Base-by-base conservation (phyloP, 1,140 invertebrate genomes). In the Drosophila sproati region DNA sequence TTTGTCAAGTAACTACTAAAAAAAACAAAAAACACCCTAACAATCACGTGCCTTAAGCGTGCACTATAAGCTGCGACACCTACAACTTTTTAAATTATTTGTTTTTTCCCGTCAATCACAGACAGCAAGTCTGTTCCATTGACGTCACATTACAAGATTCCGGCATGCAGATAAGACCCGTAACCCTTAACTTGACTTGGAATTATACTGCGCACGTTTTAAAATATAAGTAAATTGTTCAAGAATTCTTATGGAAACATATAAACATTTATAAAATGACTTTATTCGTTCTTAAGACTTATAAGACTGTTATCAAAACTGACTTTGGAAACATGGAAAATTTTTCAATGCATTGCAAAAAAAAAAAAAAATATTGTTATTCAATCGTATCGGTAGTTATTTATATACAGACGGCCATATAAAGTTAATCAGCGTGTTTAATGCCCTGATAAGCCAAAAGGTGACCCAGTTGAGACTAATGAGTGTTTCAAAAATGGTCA, bases 401-500 rank as follows among this genome's bases (percentile, higher is more conserved):
- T 74, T 62, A 62, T 74, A 74, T 39, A 70, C 57, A 56, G 48
- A 70, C 47, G 31, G 8, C 34, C 20, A 63, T 51, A 74, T 74
- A 56, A 12, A 41, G 6, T 61, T 73, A 74, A 74, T 74, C 72
- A 70, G 66, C 62, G 68, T 52, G 37, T 70, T 72, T 68, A 29
- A 29, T 66, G 39, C 64, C 77, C 78, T 87, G 82, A 87, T 87
- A 87, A 87, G 79, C 72, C 73, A 77, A 88, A 87, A 87, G 83
- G 78, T 88, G 83, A 88, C 82, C 73, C 69, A 82, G 50, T 88
- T 82, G 82, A 64, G 66, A 63, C 74, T 72, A 74, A 61, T 51
- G 56, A 35, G 60, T 71, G 48, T 72, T 56, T 48, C 29, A 74
- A 82, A 69, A 50, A 70, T 47, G 41, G 51, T 20, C 63, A 67